A percentile compares a stretch with the other conserved stretches of the same genome.
Evolutionary conservation across 64 coral and sea anemone species (phyloP).

Genomic region (Acropora yongei): DNA sequence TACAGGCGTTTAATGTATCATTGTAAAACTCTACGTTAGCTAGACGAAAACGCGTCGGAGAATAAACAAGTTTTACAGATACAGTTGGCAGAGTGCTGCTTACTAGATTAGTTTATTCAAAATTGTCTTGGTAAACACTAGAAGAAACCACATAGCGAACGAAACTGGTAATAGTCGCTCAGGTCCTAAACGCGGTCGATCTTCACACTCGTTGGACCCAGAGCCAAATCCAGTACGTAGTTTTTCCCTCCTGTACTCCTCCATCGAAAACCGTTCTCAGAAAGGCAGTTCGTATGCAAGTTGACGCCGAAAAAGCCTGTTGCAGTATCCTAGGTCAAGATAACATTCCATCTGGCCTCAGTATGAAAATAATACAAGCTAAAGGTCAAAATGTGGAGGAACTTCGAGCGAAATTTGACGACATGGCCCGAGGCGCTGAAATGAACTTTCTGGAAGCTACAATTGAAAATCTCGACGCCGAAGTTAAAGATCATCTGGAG

Average conservation of each 20-base stretch:
- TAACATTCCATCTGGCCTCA: neutral
- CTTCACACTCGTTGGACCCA: neutral
- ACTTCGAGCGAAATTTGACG: slow-evolving; percentile 4
- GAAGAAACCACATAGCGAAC: neutral
- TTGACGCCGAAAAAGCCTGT: no score
- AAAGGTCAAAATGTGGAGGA: neutral
- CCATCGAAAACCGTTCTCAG: no score
- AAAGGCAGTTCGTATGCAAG: no score
- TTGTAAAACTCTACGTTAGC: no score
- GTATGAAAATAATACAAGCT: neutral
- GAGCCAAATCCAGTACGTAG: neutral
- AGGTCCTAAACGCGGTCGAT: neutral
- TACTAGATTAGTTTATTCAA: no score
- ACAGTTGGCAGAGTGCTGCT: no score
- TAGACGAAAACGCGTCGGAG: no score
- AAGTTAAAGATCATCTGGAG: neutral
- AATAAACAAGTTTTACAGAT: no score
- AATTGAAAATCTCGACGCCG: neutral
- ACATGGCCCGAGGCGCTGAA: neutral
- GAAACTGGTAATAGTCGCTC: neutral
- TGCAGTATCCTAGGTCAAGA: no score
- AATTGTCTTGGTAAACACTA: no score
- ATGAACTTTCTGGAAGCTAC: neutral
- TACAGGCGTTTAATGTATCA: no score
- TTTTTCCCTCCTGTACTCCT: neutral